Conservation (phyloP, 1,140 invertebrate genomes). For the Eurosta solidaginis region DNA sequence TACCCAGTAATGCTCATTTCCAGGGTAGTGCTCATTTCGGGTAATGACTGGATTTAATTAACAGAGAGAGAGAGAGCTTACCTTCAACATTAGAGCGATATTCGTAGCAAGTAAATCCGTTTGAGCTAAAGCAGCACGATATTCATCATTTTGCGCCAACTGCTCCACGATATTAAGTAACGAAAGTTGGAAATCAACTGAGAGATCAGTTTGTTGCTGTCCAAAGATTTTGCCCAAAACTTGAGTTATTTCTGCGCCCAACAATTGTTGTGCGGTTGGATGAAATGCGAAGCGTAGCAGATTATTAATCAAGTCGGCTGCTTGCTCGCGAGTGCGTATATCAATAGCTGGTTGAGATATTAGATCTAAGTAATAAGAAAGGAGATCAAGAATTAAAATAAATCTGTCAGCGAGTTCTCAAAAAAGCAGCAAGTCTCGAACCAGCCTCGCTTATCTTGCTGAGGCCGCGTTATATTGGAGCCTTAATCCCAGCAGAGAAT, state of each 20-base stretch:
- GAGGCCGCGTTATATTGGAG: no score
- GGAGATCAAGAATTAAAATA: neutral
- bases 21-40: no score
- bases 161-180: slow-evolving; percentile 47
- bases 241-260: slow-evolving; percentile 35
- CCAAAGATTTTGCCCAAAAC: slow-evolving; percentile 37
- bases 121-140: slow-evolving; percentile 38
- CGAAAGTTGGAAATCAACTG: slow-evolving; percentile 47
- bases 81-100: slow-evolving; percentile 48
- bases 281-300: slow-evolving; percentile 41
- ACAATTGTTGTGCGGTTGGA: slow-evolving; percentile 36
- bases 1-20: no score
- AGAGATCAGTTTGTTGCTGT: slow-evolving; percentile 40
- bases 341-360: slow-evolving; percentile 34
- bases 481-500: no score
- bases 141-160: slow-evolving; percentile 47
- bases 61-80: slow-evolving; percentile 32
- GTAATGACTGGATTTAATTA: no score
- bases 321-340: slow-evolving; percentile 50
- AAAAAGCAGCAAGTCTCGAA: neutral
- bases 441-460: no score
- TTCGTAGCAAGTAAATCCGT: slow-evolving; percentile 39
- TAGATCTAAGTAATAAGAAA: slow-evolving; percentile 29
- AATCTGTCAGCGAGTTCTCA: neutral
- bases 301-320: slow-evolving; percentile 42